phyloP scores from a whole-genome alignment of 2,113 vertebrate species.

The Forbesichthys agassizii region DNA sequence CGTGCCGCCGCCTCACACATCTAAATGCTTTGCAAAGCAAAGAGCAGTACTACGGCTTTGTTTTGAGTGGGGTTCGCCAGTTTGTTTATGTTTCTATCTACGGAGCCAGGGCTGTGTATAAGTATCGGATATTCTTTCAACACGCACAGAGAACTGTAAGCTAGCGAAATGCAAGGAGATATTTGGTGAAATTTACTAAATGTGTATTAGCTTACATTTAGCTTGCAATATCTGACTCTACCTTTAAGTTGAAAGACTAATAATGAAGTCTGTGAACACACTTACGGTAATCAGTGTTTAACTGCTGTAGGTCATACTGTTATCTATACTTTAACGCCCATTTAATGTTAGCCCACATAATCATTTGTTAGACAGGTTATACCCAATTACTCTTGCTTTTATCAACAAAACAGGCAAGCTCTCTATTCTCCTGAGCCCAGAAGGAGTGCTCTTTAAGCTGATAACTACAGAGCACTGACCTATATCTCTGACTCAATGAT shows the following conservation, averaged over 20 bases:
- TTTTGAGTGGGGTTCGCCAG: too few species aligned
- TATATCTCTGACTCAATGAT: slow-evolving; percentile 50
- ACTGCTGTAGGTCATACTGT: slow-evolving; percentile 4
- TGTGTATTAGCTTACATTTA: too few species aligned
- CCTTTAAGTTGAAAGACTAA: not conserved
- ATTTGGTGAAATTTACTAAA: too few species aligned
- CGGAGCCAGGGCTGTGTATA: too few species aligned
- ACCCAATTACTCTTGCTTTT: slow-evolving; percentile 40
- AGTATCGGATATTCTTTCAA: too few species aligned
- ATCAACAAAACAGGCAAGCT: slow-evolving; percentile 41
- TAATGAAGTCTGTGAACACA: not conserved
- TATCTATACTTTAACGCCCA: slow-evolving; percentile 26
- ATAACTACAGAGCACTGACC: slow-evolving; percentile 49
- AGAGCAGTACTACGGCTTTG: too few species aligned
- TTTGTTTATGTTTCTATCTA: too few species aligned
- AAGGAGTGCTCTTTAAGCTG: slow-evolving; percentile 24
- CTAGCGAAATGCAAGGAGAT: too few species aligned
- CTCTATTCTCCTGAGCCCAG: slow-evolving; percentile 17
- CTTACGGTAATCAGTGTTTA: not conserved
- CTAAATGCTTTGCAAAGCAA: too few species aligned
- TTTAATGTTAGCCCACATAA: slow-evolving; percentile 40
- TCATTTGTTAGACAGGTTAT: slow-evolving; percentile 28
- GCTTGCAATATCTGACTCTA: too few species aligned
- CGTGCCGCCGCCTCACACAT: too few species aligned
- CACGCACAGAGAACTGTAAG: too few species aligned